Conservation (phyloP, 2,888 invertebrate genomes). For the Dendrolimus houi region DNA sequence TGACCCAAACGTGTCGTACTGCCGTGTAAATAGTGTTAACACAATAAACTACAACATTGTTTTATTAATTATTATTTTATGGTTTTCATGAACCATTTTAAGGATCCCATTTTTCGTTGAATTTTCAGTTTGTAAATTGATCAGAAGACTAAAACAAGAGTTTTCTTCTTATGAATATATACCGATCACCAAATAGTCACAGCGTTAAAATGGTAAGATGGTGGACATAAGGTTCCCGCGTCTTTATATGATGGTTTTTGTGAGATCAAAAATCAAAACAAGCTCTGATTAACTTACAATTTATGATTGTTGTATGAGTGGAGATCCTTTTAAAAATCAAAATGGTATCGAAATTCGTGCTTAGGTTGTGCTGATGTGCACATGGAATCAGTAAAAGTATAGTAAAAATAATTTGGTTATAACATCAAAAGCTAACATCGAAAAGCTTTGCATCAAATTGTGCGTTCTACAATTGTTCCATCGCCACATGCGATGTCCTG, state of each 20-base stretch:
- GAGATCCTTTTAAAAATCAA: too few species aligned
- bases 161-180: too few species aligned
- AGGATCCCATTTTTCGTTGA: not conserved
- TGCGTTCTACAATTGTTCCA: conserved; percentile 9
- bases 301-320: too few species aligned
- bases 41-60: conserved; percentile 12
- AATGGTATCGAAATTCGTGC: too few species aligned
- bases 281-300: too few species aligned
- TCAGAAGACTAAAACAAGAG: not conserved
- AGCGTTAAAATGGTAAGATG: too few species aligned
- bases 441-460: conserved; percentile 22
- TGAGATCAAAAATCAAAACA: too few species aligned
- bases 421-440: conserved; percentile 40
- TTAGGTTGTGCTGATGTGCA: conserved; percentile 9
- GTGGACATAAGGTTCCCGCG: too few species aligned
- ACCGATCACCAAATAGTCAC: too few species aligned
- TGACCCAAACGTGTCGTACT: conserved; percentile 13
- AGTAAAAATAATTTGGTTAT: conserved; percentile 21
- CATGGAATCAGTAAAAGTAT: conserved; percentile 9
- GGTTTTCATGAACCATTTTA: not conserved
- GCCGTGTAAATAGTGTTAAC: conserved; percentile 24
- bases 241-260: too few species aligned
- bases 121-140: not conserved
- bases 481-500: not conserved
- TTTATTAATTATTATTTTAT: not conserved